Conservation (phyloP, 2,113 vertebrate genomes). For the Opisthocomus hoazin region DNA sequence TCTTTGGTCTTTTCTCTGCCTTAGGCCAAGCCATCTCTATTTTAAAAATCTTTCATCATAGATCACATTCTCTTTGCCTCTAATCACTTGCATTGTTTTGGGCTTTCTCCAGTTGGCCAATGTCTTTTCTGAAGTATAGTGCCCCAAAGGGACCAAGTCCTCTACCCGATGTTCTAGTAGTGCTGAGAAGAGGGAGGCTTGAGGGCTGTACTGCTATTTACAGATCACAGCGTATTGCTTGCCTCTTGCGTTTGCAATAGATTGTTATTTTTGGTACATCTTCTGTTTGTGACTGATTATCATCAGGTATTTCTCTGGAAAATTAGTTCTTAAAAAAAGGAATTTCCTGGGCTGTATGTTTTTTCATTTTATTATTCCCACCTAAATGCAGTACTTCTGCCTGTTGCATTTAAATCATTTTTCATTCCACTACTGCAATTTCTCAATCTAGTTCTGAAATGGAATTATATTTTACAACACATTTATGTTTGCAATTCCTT, state of each 20-base stretch:
- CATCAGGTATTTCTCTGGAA: neutral
- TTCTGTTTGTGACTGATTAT: neutral
- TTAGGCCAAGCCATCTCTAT: neutral
- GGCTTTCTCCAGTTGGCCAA: neutral
- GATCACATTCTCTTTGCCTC: neutral
- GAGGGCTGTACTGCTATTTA: neutral
- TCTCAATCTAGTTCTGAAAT: neutral
- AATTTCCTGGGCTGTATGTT: neutral
- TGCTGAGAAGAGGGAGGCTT: neutral
- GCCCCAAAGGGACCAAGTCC: neutral
- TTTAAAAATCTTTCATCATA: neutral
- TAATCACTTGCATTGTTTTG: neutral
- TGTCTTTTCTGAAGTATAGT: neutral
- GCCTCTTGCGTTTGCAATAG: neutral
- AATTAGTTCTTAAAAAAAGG: neutral
- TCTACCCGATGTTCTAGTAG: fast-evolving
- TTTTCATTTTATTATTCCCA: neutral
- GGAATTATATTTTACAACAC: neutral
- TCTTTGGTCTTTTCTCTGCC: neutral
- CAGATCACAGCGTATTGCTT: neutral
- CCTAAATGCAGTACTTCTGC: neutral
- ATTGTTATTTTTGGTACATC: neutral
- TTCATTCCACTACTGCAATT: neutral
- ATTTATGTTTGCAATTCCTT: neutral
- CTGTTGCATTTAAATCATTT: neutral